Conservation (phyloP, 2,888 invertebrate genomes). For the Clostera curtula region DNA sequence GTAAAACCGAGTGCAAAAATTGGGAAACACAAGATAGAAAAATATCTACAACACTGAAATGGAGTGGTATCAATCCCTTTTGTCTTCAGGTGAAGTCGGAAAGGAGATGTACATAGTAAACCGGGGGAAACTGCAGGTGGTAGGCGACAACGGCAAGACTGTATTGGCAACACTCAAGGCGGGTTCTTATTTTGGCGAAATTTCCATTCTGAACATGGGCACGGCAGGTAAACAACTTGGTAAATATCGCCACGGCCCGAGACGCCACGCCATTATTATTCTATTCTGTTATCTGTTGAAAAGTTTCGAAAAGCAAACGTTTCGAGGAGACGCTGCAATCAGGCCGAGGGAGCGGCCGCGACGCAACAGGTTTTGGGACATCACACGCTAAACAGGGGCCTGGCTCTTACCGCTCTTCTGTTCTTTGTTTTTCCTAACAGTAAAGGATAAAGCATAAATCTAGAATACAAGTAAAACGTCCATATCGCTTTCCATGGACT, state of each 20-base stretch:
- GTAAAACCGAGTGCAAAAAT: too few species aligned
- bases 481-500: too few species aligned
- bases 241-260: constrained; percentile 85
- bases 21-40: too few species aligned
- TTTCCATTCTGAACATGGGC: constrained; percentile 99
- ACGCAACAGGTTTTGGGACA: constrained; percentile 71
- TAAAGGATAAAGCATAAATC: too few species aligned
- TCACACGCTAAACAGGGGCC: constrained; percentile 38
- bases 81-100: constrained; percentile 93
- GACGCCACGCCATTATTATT: constrained; percentile 74
- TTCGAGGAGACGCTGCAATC: constrained; percentile 73
- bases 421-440: constrained; percentile 2
- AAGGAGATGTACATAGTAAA: constrained; percentile 99
- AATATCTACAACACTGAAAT: too few species aligned
- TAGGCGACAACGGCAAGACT: constrained; percentile 95
- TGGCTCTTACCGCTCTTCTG: constrained; percentile 36
- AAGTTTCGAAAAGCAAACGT: constrained; percentile 68
- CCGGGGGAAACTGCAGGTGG: constrained; percentile 95
- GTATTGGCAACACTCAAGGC: constrained; percentile 98
- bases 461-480: too few species aligned
- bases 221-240: constrained; percentile 98
- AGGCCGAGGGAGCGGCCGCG: constrained; percentile 72
- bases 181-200: constrained; percentile 99
- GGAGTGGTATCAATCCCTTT: too few species aligned
- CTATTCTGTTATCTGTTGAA: constrained; percentile 55